Conservation (phyloP, 2,888 invertebrate species). For the Acleris laterana region DNA sequence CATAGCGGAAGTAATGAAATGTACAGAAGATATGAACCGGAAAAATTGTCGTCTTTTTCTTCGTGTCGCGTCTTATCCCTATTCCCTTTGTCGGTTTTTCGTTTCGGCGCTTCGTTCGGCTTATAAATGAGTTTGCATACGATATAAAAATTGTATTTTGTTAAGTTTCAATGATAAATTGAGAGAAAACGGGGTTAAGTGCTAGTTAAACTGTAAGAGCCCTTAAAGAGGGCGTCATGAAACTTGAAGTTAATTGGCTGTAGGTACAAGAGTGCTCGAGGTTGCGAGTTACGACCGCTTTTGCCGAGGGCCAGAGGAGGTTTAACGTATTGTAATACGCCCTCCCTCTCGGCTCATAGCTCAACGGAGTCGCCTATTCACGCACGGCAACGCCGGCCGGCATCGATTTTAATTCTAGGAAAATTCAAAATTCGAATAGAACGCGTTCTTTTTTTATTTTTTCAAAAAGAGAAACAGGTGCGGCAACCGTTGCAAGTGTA, state of each 20-base stretch:
- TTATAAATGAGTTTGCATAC: conserved; percentile 62
- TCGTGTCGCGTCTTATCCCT: conserved; percentile 70
- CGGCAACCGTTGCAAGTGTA: background rate
- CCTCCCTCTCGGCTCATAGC: conserved; percentile 54
- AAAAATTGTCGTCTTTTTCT: conserved; percentile 81
- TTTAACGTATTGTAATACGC: conserved; percentile 72
- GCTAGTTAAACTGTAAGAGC: conserved; percentile 47
- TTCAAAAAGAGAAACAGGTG: background rate
- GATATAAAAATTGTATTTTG: conserved; percentile 28
- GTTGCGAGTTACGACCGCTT: conserved; percentile 61
- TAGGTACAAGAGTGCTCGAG: conserved; percentile 56
- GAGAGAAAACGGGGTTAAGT: conserved; percentile 25
- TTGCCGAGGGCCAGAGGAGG: conserved; percentile 65
- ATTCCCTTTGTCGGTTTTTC: conserved; percentile 67
- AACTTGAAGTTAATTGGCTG: conserved; percentile 69
- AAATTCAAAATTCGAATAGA: conserved; percentile 50
- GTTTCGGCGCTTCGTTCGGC: conserved; percentile 61
- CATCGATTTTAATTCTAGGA: conserved; percentile 55
- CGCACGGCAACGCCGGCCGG: conserved; percentile 55
- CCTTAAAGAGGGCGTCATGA: conserved; percentile 67
- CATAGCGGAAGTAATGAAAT: conserved; percentile 83
- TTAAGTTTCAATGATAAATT: background rate
- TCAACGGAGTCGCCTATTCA: conserved; percentile 58
- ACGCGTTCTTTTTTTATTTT: background rate
- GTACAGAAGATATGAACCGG: conserved; percentile 83